A percentile compares a stretch with the other conserved stretches of the same genome.
phyloP scores from a whole-genome alignment of 2,888 invertebrate species.

The Trachelus tabidus region DNA sequence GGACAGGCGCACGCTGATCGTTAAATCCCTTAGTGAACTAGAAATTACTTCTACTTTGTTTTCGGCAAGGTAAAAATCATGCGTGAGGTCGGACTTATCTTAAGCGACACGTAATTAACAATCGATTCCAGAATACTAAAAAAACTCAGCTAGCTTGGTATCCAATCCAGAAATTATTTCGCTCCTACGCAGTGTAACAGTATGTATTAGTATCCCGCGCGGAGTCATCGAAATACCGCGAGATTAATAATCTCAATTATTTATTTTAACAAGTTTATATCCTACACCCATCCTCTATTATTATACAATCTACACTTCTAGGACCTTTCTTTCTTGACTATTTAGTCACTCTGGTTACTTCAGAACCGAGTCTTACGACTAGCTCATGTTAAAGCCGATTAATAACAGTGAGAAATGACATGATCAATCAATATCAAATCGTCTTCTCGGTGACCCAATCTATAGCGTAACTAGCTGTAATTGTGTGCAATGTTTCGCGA shows the following conservation, averaged over 20 bases:
- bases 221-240: too few relatives aligned
- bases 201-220: background rate
- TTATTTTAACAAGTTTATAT: background rate
- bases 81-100: background rate
- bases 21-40: background rate
- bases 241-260: background rate
- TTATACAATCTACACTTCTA: background rate
- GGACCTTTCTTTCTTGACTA: background rate
- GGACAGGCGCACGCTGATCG: background rate
- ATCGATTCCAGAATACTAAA: background rate
- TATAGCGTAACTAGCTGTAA: background rate
- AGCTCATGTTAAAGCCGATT: background rate
- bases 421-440: background rate
- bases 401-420: background rate
- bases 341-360: background rate
- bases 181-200: background rate
- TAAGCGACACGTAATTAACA: background rate
- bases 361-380: background rate
- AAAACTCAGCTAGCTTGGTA: background rate
- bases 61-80: background rate
- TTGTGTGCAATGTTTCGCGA: background rate
- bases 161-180: background rate
- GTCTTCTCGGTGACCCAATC: background rate
- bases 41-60: background rate
- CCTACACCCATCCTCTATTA: background rate